phyloP scores from a whole-genome alignment of 2,113 vertebrate genomes.

The Oenanthe melanoleuca region DNA sequence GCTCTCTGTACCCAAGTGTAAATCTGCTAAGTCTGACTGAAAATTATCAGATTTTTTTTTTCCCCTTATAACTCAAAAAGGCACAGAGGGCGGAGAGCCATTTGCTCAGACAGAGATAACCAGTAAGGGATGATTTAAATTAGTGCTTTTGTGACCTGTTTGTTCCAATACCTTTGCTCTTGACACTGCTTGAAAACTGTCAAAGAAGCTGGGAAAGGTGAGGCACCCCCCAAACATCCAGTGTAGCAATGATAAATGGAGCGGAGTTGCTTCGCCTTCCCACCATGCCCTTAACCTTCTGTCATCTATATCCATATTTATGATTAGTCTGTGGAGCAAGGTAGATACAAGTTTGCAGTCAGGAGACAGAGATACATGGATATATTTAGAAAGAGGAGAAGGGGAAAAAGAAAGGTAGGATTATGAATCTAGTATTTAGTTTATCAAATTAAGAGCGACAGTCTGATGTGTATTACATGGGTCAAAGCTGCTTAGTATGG shows the following conservation, averaged over 20 bases:
- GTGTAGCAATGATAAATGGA: slow-evolving; percentile 35
- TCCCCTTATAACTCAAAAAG: neutral
- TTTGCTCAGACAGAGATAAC: neutral
- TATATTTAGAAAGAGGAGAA: slow-evolving; percentile 61
- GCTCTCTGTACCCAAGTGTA: neutral
- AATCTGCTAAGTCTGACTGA: neutral
- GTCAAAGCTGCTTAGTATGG: slow-evolving; percentile 42
- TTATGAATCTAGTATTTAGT: slow-evolving; percentile 43
- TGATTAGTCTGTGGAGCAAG: slow-evolving; percentile 42
- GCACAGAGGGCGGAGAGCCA: neutral
- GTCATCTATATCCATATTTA: slow-evolving; percentile 57
- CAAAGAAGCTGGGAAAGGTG: slow-evolving; percentile 1
- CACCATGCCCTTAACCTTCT: slow-evolving; percentile 38
- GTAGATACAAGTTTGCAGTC: neutral
- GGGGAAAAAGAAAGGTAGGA: neutral
- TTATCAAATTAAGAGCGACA: slow-evolving; percentile 52
- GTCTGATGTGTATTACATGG: slow-evolving; percentile 18
- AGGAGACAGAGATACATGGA: slow-evolving; percentile 3
- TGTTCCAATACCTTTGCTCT: slow-evolving; percentile 36
- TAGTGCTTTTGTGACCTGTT: neutral
- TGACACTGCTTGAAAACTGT: neutral
- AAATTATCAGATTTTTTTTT: neutral
- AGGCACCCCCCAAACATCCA: neutral
- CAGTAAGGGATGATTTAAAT: neutral
- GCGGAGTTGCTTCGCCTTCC: neutral